Base-by-base conservation (phyloP, 2,888 invertebrate species). In the Masnerella sp. region DNA sequence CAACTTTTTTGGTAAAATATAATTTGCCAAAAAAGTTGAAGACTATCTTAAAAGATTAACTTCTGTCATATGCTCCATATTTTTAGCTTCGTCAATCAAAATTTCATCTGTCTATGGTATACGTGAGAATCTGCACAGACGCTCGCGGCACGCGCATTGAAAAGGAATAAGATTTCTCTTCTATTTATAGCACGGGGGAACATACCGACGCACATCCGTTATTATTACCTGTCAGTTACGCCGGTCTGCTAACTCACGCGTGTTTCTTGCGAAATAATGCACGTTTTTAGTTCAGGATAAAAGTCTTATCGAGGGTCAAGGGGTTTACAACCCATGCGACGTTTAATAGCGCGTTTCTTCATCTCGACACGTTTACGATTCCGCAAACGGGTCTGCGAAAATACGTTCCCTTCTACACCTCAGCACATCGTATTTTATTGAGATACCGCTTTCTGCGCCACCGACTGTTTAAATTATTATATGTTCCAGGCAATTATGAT, bases 151-250 rank as follows among this genome's bases (percentile, higher is more conserved):
- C 83, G 81, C 80, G 80, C 80, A 84, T 82, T 82, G 82, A 83
- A 85, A 84, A 81, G 79, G 80, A 82, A 82, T 82, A 82, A 84
- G 85, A 85, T 86, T 86, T 85, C 85, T 85, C 85, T 85, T 85
- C 85, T 85, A 86, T 85, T 85, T 85, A 85, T 85, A 85, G 82
- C 82, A 43, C 70, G 30, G 67, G 70, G 74, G 77, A 81, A 77
- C 81, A 82, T 82, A 81, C 81, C 81, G 79, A 77, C 80, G 79
- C 74, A 81, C 83, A 82, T 82, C 83, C 83, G 84, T 82, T 83
- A 83, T n/a, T n/a, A n/a, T 82, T 84, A 84, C 82, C 82, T 82
- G 82, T 74, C 78, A 79, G 80, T 77, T 78, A 76, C 74, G 73
- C 67, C 67, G 51, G 56, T 36, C 42, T 61, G 71, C 54, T 62